phyloP scores from a whole-genome alignment of 2,113 vertebrate species.

The Herpailurus yagouaroundi region DNA sequence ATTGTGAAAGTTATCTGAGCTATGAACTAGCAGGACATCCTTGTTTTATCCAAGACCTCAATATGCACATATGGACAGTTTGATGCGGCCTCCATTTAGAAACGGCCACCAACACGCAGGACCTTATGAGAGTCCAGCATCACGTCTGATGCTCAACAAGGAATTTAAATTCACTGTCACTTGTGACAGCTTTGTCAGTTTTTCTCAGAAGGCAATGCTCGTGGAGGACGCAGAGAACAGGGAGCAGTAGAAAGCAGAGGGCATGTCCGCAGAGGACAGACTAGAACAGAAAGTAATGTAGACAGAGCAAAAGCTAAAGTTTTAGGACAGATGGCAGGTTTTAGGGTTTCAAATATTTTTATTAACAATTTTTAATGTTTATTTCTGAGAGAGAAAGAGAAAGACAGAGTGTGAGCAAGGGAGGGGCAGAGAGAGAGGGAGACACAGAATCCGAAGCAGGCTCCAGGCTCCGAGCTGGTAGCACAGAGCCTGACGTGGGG shows the following conservation, averaged over 20 bases:
- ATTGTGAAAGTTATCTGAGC: not conserved
- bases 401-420: no score
- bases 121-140: not conserved
- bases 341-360: not conserved
- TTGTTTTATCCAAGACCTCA: not conserved
- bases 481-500: no score
- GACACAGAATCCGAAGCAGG: no score
- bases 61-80: fast-evolving
- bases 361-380: no score
- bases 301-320: not conserved
- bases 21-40: not conserved
- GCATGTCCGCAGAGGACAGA: fast-evolving
- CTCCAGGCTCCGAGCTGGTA: no score
- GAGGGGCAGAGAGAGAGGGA: no score
- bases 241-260: not conserved
- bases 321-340: not conserved
- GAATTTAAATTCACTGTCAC: not conserved
- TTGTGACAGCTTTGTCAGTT: not conserved
- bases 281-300: fast-evolving
- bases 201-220: not conserved
- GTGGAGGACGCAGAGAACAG: not conserved
- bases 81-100: not conserved
- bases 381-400: no score
- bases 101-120: fast-evolving
- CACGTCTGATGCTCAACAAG: not conserved